Evolutionary conservation across 2,888 invertebrate species (phyloP).

Genomic region (Pherbina coryleti): DNA sequence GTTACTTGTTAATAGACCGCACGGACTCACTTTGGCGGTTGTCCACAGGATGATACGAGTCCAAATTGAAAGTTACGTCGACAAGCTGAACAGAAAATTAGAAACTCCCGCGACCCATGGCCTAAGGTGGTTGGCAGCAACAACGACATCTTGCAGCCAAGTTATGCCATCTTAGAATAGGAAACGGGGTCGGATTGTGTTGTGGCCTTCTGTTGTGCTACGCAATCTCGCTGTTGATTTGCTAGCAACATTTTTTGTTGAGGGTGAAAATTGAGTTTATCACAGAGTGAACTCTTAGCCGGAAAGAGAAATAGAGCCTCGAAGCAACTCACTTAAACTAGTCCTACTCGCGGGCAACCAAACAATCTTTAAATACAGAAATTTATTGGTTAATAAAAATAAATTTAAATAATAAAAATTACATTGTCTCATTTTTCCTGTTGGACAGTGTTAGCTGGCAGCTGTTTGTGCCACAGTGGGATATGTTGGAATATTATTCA

Average conservation of each 20-base stretch:
- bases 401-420: conserved; percentile 59
- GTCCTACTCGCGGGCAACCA: conserved; percentile 49
- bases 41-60: conserved; percentile 12
- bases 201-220: background rate
- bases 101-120: background rate
- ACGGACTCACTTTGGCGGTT: conserved; percentile 1
- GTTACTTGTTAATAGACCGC: conserved; percentile 35
- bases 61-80: conserved; percentile 33
- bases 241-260: background rate
- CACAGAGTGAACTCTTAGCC: background rate
- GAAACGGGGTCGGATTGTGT: background rate
- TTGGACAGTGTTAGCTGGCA: background rate
- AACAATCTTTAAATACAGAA: conserved; percentile 61
- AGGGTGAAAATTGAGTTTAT: conserved; percentile 11
- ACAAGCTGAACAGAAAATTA: background rate
- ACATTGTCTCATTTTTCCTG: background rate
- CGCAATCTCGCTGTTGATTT: conserved; percentile 6
- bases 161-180: background rate
- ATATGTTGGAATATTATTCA: background rate
- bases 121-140: background rate
- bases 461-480: background rate
- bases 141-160: background rate
- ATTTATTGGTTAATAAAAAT: conserved; percentile 65
- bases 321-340: background rate
- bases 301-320: background rate